These are phyloP conservation scores for Drosophila borealis DNA, from an alignment of 2,888 invertebrate species.

Conservation along the genomic window DNA sequence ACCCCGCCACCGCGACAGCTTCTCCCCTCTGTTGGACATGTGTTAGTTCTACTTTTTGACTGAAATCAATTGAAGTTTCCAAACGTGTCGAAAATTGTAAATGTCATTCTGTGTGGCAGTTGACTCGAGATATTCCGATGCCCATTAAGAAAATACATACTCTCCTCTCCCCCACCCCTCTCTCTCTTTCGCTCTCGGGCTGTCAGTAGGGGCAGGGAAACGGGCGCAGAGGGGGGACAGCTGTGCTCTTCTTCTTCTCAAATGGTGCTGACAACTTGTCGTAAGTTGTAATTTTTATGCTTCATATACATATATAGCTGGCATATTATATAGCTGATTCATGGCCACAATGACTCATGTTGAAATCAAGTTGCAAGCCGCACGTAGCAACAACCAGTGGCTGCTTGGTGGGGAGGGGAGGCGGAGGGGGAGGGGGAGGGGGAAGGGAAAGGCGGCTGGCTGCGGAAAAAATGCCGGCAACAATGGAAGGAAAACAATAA, in stretches of 20 bases:
- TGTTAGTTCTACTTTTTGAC: slow-evolving; percentile 8
- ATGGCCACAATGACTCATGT: slow-evolving; percentile 64
- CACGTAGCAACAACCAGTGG: slow-evolving; percentile 36
- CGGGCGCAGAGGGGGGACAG: not conserved
- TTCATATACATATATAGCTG: slow-evolving; percentile 39
- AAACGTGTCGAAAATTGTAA: slow-evolving; percentile 55
- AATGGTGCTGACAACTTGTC: slow-evolving; percentile 64
- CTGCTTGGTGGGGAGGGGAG: not conserved
- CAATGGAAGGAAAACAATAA: slow-evolving; percentile 58
- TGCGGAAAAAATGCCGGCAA: slow-evolving; percentile 20
- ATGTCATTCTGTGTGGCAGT: slow-evolving; percentile 44
- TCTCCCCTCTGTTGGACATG: not conserved
- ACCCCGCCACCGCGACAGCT: not conserved
- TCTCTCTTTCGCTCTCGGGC: slow-evolving; percentile 10
- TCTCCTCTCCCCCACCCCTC: not conserved
- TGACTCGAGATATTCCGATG: slow-evolving; percentile 26
- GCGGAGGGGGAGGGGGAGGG: not conserved
- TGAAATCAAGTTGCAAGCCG: slow-evolving; percentile 66
- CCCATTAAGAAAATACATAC: slow-evolving; percentile 14
- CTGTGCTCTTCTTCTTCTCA: slow-evolving; percentile 15
- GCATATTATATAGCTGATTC: slow-evolving; percentile 66
- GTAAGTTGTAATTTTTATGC: slow-evolving; percentile 64
- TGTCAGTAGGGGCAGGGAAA: slow-evolving; percentile 1
- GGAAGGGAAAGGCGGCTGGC: not conserved
- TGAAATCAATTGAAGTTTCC: slow-evolving; percentile 47